A percentile compares a stretch with the other conserved stretches of the same genome.
Conservation (phyloP, 2,888 invertebrate species). For the Nemapogon koenigi region DNA sequence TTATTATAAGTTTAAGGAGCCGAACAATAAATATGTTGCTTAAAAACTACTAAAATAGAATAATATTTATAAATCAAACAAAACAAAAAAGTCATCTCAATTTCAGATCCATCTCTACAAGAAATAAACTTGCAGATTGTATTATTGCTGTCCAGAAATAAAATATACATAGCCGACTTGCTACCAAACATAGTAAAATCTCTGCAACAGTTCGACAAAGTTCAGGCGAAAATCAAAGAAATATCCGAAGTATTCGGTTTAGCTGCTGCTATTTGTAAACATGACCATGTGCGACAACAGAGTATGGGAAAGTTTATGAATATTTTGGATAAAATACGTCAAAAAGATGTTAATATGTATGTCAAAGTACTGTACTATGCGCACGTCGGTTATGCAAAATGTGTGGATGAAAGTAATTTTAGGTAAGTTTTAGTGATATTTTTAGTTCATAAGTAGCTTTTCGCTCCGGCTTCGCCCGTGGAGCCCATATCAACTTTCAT, state of each 20-base stretch:
- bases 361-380: constrained; percentile 29
- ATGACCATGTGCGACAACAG: background rate
- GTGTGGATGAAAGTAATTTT: constrained; percentile 28
- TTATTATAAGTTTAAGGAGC: too few relatives aligned
- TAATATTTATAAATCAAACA: too few relatives aligned
- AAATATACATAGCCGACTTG: constrained; percentile 23
- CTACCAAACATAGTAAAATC: constrained; percentile 19
- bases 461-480: too few relatives aligned
- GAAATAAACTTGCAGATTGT: background rate
- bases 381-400: constrained; percentile 21
- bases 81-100: too few relatives aligned
- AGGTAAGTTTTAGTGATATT: constrained; percentile 23
- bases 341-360: constrained; percentile 21
- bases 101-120: background rate
- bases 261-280: constrained; percentile 19
- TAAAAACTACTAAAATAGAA: too few relatives aligned
- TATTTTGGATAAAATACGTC: constrained; percentile 19
- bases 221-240: constrained; percentile 14
- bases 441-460: background rate
- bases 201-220: constrained; percentile 13
- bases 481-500: too few relatives aligned
- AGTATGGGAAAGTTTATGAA: constrained; percentile 21
- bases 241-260: constrained; percentile 26
- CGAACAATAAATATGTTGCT: too few relatives aligned
- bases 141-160: constrained; percentile 17